These are phyloP conservation scores for Lissocephala sabroskyi DNA, from an alignment of 2,888 invertebrate species.

Conservation along the genomic window DNA sequence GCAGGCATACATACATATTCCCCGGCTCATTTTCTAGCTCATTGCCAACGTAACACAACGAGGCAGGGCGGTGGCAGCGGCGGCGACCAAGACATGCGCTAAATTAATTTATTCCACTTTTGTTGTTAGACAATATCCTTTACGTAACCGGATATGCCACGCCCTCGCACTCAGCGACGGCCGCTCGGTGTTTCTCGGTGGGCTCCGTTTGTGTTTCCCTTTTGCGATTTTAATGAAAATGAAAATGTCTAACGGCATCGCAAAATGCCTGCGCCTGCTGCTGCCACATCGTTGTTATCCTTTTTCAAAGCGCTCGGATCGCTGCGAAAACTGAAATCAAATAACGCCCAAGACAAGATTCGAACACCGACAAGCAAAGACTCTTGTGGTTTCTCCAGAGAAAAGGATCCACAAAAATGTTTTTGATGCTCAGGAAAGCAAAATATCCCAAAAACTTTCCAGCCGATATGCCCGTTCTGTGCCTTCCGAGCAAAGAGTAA, in stretches of 20 bases:
- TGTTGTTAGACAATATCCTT: conserved; percentile 62
- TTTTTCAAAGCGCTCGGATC: conserved; percentile 40
- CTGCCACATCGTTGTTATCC: conserved; percentile 35
- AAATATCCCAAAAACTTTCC: too few relatives aligned
- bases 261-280: conserved; percentile 15
- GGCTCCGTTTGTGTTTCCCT: too few relatives aligned
- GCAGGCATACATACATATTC: conserved; percentile 30
- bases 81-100: conserved; percentile 43
- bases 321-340: conserved; percentile 32
- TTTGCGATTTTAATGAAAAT: conserved; percentile 67
- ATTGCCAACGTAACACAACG: conserved; percentile 40
- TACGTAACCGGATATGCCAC: conserved; percentile 38
- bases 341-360: too few relatives aligned
- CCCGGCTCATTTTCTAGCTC: conserved; percentile 64
- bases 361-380: too few relatives aligned
- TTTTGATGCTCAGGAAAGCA: too few relatives aligned
- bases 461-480: too few relatives aligned
- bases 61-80: background rate
- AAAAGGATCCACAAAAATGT: too few relatives aligned
- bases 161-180: conserved; percentile 15
- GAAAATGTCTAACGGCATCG: conserved; percentile 55
- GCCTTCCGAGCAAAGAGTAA: too few relatives aligned
- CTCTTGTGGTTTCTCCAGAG: too few relatives aligned
- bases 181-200: conserved; percentile 13
- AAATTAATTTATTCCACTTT: conserved; percentile 69